These are phyloP conservation scores for Chionis minor DNA, from an alignment of 2,113 vertebrate genomes.

Conservation along the genomic window DNA sequence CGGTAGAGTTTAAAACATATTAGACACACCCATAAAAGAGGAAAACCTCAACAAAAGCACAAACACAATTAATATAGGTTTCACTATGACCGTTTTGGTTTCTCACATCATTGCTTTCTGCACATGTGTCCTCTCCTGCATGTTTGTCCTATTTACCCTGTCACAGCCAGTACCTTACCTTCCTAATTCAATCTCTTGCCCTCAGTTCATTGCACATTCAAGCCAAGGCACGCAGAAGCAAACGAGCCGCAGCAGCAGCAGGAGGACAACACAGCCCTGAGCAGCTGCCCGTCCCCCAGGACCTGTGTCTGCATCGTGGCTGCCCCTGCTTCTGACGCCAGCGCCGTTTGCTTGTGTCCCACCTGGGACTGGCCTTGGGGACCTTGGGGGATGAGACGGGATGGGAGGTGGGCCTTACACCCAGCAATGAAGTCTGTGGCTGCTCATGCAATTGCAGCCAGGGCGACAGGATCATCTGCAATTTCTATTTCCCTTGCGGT, in stretches of 20 bases:
- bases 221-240: background rate
- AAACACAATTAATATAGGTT: background rate
- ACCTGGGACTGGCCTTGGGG: background rate
- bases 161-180: background rate
- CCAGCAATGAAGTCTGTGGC: background rate
- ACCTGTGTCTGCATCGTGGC: fast-evolving
- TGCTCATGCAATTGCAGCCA: background rate
- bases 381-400: background rate
- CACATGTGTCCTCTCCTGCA: background rate
- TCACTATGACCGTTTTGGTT: background rate
- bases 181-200: background rate
- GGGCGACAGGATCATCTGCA: background rate
- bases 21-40: background rate
- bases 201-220: background rate
- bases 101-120: background rate
- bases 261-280: background rate
- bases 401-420: background rate
- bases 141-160: background rate
- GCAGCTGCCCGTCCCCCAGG: background rate
- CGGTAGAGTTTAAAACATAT: background rate
- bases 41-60: background rate
- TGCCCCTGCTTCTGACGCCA: fast-evolving
- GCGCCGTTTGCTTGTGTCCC: background rate
- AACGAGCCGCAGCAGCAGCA: background rate
- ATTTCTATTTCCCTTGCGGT: background rate